A percentile compares a stretch with the other conserved stretches of the same genome.
Evolutionary conservation across 2,797 vertebrate genomes (phyloP).

Genomic region (Hipposideros larvatus): DNA sequence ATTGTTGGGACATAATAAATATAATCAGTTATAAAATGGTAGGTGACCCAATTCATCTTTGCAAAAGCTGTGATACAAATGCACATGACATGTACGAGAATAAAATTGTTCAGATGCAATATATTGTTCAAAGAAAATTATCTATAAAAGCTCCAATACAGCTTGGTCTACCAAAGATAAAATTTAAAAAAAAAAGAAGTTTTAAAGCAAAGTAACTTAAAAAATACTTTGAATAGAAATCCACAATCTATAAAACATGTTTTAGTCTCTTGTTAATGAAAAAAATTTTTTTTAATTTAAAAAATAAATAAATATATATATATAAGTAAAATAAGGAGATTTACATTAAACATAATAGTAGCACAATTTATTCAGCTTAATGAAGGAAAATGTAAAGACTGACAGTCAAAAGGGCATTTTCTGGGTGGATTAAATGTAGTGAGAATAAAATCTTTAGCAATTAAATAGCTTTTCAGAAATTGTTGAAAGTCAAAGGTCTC

Average conservation of each 20-base stretch:
- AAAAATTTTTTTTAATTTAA: too few relatives aligned
- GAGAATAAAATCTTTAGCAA: conserved; percentile 50
- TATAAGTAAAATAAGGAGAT: neutral
- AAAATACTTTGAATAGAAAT: neutral
- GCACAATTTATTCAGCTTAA: neutral
- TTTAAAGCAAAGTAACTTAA: neutral
- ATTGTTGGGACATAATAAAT: neutral
- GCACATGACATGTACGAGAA: neutral
- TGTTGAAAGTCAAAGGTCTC: conserved; percentile 41
- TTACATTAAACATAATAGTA: conserved; percentile 11
- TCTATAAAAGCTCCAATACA: neutral
- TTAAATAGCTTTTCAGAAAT: conserved; percentile 54
- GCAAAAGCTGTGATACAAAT: neutral
- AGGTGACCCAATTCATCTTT: neutral
- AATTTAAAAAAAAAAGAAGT: conserved; percentile 21
- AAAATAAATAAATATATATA: neutral
- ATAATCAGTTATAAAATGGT: neutral
- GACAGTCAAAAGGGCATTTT: neutral
- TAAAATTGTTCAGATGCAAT: neutral
- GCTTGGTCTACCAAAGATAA: neutral
- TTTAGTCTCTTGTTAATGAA: neutral
- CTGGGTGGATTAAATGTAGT: conserved; percentile 16
- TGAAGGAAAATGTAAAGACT: conserved; percentile 6
- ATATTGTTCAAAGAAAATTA: neutral
- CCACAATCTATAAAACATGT: neutral